Evolutionary conservation across 2,797 vertebrate species (phyloP), one percentile per base, ranked within the genome.

Genomic region (Lagorchestes hirsutus): DNA sequence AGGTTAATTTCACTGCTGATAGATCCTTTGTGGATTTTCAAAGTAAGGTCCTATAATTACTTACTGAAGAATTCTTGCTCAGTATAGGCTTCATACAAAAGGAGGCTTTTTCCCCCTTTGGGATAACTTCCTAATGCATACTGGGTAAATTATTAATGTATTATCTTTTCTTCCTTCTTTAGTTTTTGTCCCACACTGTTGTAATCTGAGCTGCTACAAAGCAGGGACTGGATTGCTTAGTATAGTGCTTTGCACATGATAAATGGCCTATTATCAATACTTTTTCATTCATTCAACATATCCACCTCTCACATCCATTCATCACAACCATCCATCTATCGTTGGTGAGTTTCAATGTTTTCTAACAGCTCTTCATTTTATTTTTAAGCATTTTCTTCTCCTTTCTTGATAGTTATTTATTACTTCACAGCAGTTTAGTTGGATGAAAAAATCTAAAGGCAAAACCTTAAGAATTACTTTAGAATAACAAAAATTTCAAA

Each of bases 341-440:
- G 11, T 94, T 90, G 31, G 24, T 96, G 52, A 96, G 92, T 92
- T 96, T 90, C 95, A 94, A 22, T 92, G 58, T 55, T 94, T 91
- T 93, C 58, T 96, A 95, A 27, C 31, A 87, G 57, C 22, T 92
- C 14, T 92, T 34, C 12, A 31, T 96, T 97, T 96, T 95, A 55
- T 95, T 93, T 92, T 93, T 94, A 94, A 87, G 91, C 93, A 67
- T 74, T 92, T 92, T 55, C 40, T 95, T 94, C n/a, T 74, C 14
- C 54, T 91, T 22, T 93, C 56, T 96, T 92, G 6, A 40, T 91
- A 90, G 92, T 93, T 46, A 82, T n/a, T 93, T 94, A 55, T 91
- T 93, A 94, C 46, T 91, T 97, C 59, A 95, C 95, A 95, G 74
- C 62, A 94, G 96, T 95, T 97, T 87, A 94, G 55, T 67, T 96